Evolutionary conservation across 1,140 invertebrate species (phyloP).

Genomic region (Bombus superbus): DNA sequence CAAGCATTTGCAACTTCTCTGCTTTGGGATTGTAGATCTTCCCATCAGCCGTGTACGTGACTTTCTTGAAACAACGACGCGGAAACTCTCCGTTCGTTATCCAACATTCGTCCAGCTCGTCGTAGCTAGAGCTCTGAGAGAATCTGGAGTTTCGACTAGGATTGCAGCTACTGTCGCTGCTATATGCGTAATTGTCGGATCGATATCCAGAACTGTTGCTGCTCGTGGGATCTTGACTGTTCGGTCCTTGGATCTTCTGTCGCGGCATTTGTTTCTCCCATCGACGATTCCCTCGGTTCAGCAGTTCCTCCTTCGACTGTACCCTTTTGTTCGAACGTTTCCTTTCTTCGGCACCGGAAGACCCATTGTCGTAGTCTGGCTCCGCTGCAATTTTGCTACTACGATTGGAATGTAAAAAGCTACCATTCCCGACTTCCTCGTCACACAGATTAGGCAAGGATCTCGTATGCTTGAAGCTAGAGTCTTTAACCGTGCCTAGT

Average conservation of each 20-base stretch:
- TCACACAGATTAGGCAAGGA: conserved; percentile 56
- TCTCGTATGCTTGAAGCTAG: background rate
- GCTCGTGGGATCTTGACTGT: conserved; percentile 77
- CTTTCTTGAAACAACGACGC: conserved; percentile 71
- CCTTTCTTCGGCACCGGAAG: background rate
- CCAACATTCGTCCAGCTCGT: background rate
- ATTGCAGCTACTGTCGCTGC: conserved; percentile 84
- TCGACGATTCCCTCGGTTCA: background rate
- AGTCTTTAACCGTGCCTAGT: background rate
- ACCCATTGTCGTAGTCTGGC: conserved; percentile 40
- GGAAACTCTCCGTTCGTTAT: conserved; percentile 65
- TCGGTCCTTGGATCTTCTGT: conserved; percentile 38
- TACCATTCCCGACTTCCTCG: conserved; percentile 9
- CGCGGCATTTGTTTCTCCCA: background rate
- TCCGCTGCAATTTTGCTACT: background rate
- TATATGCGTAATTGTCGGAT: conserved; percentile 81
- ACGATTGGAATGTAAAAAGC: background rate
- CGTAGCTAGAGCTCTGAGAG: background rate
- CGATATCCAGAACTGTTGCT: conserved; percentile 85
- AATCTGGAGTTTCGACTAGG: background rate
- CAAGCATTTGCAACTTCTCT: conserved; percentile 60
- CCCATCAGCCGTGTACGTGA: conserved; percentile 68
- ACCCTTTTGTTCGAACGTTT: background rate
- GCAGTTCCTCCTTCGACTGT: background rate
- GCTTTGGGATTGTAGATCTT: conserved; percentile 69